Evolutionary conservation across 2,113 vertebrate genomes (phyloP), one percentile per base, ranked within the genome.

Genomic region (Dicaeum eximium): DNA sequence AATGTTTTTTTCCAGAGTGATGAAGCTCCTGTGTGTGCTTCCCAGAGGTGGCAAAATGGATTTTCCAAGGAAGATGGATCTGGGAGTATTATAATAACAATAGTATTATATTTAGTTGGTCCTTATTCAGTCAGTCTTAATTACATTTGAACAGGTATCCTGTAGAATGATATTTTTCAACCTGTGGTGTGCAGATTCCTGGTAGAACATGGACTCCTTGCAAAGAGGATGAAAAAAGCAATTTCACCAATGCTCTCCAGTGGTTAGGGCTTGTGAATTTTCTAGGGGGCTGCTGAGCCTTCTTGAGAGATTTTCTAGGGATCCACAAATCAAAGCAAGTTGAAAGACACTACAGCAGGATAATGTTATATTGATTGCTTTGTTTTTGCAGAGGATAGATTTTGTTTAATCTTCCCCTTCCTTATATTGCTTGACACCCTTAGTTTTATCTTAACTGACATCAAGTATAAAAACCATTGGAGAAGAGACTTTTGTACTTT

Each of bases 351-450:
- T 86, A 71, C 22, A 5, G 86, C 47, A 70, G 72, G 67, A 95
- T 94, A 96, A 94, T 86, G 86, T 90, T 90, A 83, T 93, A 96
- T 97, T 90, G 96, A 95, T 95, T 80, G 80, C 61, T 92, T 87
- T 95, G 94, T 88, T 96, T 97, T 97, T 94, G 90, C 93, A 91
- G 71, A 71, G 90, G 93, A 95, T 95, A 94, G 96, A 96, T 97
- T 96, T 97, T 95, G 79, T 88, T 95, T 95, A 96, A 96, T 96
- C 95, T 97, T 94, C 95, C 88, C 72, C 93, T 93, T 89, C 94
- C 82, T 93, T 92, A 70, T 74, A 80, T 77, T 94, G 78, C 85
- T 96, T 86, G 78, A 92, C 66, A 82, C 64, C 66, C 86, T 94
- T 94, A 85, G 87, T 94, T 96, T 94, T 90, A 88, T 90, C 94